Evolutionary conservation across 1,140 invertebrate species (phyloP), one percentile per base, ranked within the genome.

Genomic region (Panulirus ornatus): DNA sequence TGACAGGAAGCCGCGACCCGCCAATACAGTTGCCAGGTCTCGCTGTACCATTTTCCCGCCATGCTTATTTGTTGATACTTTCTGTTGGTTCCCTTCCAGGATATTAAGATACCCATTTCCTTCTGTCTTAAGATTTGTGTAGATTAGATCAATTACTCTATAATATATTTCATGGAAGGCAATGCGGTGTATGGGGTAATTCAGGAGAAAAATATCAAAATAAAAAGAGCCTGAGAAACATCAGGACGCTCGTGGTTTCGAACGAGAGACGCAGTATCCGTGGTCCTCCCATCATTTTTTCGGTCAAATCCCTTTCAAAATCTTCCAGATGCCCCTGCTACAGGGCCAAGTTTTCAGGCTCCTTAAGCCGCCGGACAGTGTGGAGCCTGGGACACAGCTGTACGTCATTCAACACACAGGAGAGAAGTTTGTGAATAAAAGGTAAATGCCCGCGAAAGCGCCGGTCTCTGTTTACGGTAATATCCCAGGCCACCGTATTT

Each of bases 61-160:
- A 83, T 38, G 27, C 79, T 44, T 40, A 84, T 89, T 89, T 89
- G 88, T 89, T 89, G 88, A 89, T 89, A 89, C 79, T 89, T 89
- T 89, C 34, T 38, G 70, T 42, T 89, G 88, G 88, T 89, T 89
- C 88, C 40, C 36, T 81, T 54, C 0, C n/a, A 14, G 2, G 0
- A 16, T 27, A 1, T 0, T 22, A 8, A 66, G 27, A 5, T 66
- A 1, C 9, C n/a, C 3, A 8, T 8, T 30, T 9, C 11, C 3
- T 30, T 66, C 6, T 22, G 1, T 22, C 11, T 8, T 30, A 30
- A 16, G 3, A 30, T 30, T 30, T 66, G n/a, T 22, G 3, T 6
- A 27, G 6, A 27, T 27, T 66, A 16, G n/a, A 8, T 30, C n/a
- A 30, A 66, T 66, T 6, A 66, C 11, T 1, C 0, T 0, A 6